These are phyloP conservation scores for Drosophila elegans DNA, from an alignment of 1,140 invertebrate species.

Conservation along the genomic window DNA sequence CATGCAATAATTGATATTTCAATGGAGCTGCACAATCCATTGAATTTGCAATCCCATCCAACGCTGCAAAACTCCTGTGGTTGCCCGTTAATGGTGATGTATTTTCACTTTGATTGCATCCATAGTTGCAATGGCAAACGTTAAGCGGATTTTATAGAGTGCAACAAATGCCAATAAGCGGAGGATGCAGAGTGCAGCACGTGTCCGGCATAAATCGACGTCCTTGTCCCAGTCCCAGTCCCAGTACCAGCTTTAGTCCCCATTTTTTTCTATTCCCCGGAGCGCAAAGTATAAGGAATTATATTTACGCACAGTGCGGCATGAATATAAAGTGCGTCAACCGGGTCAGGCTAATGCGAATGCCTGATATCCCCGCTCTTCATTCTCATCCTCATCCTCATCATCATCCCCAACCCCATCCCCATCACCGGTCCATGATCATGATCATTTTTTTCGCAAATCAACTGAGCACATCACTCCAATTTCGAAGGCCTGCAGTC, in stretches of 20 bases:
- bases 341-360: conserved; percentile 26
- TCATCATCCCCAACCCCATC: too few relatives aligned
- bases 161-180: conserved; percentile 78
- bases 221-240: conserved; percentile 7
- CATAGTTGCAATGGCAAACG: conserved; percentile 49
- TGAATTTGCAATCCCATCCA: neutral
- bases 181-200: conserved; percentile 38
- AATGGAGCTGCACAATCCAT: conserved; percentile 35
- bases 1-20: conserved; percentile 75
- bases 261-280: too few relatives aligned
- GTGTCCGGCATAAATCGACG: conserved; percentile 73
- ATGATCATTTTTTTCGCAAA: conserved; percentile 25
- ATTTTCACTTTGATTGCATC: conserved; percentile 70
- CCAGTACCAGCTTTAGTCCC: neutral
- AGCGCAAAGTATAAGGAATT: conserved; percentile 35
- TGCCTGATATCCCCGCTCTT: neutral
- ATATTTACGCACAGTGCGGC: conserved; percentile 70
- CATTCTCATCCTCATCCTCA: too few relatives aligned
- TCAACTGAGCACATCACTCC: conserved; percentile 45
- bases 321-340: conserved; percentile 63
- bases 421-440: conserved; percentile 4
- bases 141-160: conserved; percentile 82
- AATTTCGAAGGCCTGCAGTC: conserved; percentile 34
- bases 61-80: conserved; percentile 36
- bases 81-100: conserved; percentile 65